These are phyloP conservation scores for Dione vanillae DNA, from an alignment of 2,888 invertebrate genomes.

Conservation along the genomic window DNA sequence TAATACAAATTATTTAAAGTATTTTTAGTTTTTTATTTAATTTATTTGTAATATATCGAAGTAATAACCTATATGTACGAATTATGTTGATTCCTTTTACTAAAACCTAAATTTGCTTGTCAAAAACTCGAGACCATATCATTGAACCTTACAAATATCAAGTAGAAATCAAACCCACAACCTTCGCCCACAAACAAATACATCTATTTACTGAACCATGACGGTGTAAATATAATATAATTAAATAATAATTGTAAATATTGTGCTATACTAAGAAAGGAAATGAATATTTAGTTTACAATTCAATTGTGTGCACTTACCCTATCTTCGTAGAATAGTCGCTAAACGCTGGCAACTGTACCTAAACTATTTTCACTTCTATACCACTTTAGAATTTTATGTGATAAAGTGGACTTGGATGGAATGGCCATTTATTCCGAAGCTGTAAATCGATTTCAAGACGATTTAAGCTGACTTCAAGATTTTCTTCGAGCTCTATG, in stretches of 20 bases:
- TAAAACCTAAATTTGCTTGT: no score
- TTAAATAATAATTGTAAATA: no score
- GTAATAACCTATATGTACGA: no score
- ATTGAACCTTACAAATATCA: no score
- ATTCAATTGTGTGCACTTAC: slow-evolving; percentile 19
- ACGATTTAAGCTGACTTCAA: slow-evolving; percentile 5
- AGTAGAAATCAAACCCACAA: no score
- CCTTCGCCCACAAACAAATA: no score
- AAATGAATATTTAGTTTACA: slow-evolving; percentile 4
- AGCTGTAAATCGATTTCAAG: slow-evolving; percentile 26
- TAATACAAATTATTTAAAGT: no score
- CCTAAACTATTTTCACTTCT: slow-evolving; percentile 31
- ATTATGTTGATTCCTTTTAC: no score
- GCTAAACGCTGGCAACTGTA: slow-evolving; percentile 22
- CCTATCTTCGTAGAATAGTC: slow-evolving; percentile 14
- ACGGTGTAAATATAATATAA: not conserved
- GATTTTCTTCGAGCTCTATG: slow-evolving; percentile 11
- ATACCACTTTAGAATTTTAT: slow-evolving; percentile 32
- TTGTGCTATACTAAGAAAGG: not conserved
- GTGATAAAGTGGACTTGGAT: slow-evolving; percentile 30
- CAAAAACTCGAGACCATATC: no score
- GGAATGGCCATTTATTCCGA: slow-evolving; percentile 32
- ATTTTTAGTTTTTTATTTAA: no score
- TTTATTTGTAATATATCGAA: no score
- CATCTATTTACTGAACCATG: no score